These are phyloP conservation scores for Sebastes nivosus DNA, from an alignment of 2,797 vertebrate genomes.

Conservation along the genomic window DNA sequence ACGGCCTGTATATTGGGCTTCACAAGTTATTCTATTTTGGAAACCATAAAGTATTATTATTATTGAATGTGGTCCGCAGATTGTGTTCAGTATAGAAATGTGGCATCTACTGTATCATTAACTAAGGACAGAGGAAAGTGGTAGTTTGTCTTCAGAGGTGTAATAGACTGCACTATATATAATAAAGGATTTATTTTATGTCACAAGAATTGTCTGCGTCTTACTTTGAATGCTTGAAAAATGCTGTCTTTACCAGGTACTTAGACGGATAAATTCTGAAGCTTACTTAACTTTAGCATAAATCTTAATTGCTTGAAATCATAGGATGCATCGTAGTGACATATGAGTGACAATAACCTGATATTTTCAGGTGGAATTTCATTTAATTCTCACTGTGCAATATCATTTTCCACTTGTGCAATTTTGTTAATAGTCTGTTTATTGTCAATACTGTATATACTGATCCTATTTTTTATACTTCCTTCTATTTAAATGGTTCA, in stretches of 20 bases:
- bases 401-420: too few relatives aligned
- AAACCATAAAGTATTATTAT: slow-evolving; percentile 31
- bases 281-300: not conserved
- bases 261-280: not conserved
- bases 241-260: not conserved
- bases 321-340: not conserved
- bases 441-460: too few relatives aligned
- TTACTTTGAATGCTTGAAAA: not conserved
- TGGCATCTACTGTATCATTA: slow-evolving; percentile 15
- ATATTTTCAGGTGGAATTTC: too few relatives aligned
- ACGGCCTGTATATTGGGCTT: slow-evolving; percentile 1
- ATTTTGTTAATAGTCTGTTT: too few relatives aligned
- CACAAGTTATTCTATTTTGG: slow-evolving; percentile 35
- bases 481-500: too few relatives aligned
- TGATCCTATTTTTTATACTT: too few relatives aligned
- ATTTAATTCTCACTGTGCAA: too few relatives aligned
- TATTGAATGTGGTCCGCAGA: slow-evolving; percentile 23
- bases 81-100: slow-evolving; percentile 31
- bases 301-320: not conserved
- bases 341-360: too few relatives aligned
- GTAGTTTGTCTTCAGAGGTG: slow-evolving; percentile 29
- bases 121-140: slow-evolving; percentile 3
- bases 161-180: slow-evolving; percentile 46
- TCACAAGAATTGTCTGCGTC: slow-evolving; percentile 27
- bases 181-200: slow-evolving; percentile 73